Evolutionary conservation across 2,797 vertebrate genomes (phyloP).

Genomic region (Toxotes lorentzi): DNA sequence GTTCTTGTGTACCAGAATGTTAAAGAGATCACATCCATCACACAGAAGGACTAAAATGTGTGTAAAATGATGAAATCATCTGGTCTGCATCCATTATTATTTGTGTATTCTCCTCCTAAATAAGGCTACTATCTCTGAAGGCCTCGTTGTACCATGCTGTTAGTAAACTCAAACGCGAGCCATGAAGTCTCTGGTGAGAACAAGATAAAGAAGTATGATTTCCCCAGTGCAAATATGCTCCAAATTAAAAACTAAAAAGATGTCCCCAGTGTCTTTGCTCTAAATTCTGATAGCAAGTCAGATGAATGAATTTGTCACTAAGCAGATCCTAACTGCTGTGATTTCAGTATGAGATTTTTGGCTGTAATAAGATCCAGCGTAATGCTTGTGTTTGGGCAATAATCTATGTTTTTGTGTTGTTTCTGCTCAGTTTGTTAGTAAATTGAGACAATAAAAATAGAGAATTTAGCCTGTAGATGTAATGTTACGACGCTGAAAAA

Average conservation of each 20-base stretch:
- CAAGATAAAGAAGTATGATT: slow-evolving; percentile 80
- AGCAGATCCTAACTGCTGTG: slow-evolving; percentile 69
- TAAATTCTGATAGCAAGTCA: slow-evolving; percentile 74
- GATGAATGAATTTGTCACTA: slow-evolving; percentile 83
- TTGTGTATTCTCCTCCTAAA: slow-evolving; percentile 18
- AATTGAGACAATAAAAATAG: slow-evolving; percentile 1
- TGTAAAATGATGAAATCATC: slow-evolving; percentile 28
- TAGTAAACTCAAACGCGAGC: slow-evolving; percentile 81
- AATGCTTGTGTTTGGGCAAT: slow-evolving; percentile 46
- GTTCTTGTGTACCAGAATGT: not conserved
- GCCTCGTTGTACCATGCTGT: slow-evolving; percentile 71
- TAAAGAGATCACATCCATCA: not conserved
- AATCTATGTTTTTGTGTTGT: slow-evolving; percentile 45
- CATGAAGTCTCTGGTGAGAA: slow-evolving; percentile 68
- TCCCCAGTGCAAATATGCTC: slow-evolving; percentile 84
- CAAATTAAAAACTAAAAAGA: slow-evolving; percentile 85
- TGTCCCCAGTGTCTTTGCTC: slow-evolving; percentile 77
- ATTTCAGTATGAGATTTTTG: slow-evolving; percentile 55
- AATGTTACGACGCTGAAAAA: not conserved
- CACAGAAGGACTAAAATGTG: not conserved
- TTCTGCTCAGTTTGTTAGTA: slow-evolving; percentile 24
- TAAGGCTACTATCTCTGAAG: slow-evolving; percentile 44
- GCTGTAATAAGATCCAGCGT: slow-evolving; percentile 59
- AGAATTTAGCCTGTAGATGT: not conserved
- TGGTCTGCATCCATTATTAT: slow-evolving; percentile 4